Evolutionary conservation across 2,113 vertebrate genomes (phyloP), one percentile per base, ranked within the genome.

Genomic region (Saccopteryx leptura): DNA sequence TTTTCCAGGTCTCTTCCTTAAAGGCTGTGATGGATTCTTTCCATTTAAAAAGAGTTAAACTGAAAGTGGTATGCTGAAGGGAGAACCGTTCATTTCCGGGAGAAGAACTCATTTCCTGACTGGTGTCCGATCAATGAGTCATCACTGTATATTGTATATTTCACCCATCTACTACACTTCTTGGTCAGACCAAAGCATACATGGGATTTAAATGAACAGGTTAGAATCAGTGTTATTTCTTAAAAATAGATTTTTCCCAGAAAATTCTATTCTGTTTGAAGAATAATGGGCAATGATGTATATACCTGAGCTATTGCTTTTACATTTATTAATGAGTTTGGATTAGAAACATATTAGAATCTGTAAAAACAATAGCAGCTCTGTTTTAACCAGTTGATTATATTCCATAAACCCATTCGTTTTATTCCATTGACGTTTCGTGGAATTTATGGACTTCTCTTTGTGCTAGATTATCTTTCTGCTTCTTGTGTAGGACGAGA

Each of bases 371-470:
- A 79, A 3, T 10, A 10, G 84, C 17, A 5, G 58, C 7, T 86
- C 76, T 50, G 7, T 75, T 83, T 90, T 65, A 80, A 56, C n/a
- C 26, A 13, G 33, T 4, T 33, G 23, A 33, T 83, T 63, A 23
- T 19, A 26, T 80, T 79, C 52, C 48, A 71, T n/a, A 83, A 78
- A 86, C 48, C 65, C 80, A 9, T 75, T 46, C 54, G 17, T 88
- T 91, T 80, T 80, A 61, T 71, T 79, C 74, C 33, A 8, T 85
- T 46, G 74, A 83, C n/a, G 7, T 58, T 90, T 81, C 23, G 58
- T 61, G 56, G 92, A 88, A 78, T 97, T 91, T 87, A 93, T 50
- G 96, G 72, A 33, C 17, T 95, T 97, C 93, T 93, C 85, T 93
- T 83, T 61, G 91, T 31, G 18, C 46, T 76, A 46, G 39, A 31